Evolutionary conservation across 53 echinoderm and acorn worm species (phyloP).

Genomic region (Zoroaster sp.): DNA sequence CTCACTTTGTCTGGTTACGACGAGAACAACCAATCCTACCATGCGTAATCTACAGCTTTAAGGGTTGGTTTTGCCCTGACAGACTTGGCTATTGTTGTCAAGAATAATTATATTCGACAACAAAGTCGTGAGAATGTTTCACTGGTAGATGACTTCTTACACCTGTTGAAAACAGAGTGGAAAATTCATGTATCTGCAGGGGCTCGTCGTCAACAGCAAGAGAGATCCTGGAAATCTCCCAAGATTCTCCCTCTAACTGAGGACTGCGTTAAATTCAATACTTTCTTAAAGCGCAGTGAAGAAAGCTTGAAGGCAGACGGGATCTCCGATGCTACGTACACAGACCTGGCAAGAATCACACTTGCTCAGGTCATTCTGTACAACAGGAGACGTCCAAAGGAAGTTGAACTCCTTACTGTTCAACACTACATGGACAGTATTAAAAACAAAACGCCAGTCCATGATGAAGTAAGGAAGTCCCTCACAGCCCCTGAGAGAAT

Average conservation of each 20-base stretch:
- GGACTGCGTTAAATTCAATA: slow-evolving; percentile 54
- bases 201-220: slow-evolving; percentile 44
- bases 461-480: slow-evolving; percentile 12
- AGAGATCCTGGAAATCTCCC: slow-evolving; percentile 40
- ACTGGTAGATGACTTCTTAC: slow-evolving; percentile 47
- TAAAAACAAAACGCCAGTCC: background rate
- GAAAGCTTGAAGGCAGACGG: slow-evolving; percentile 15
- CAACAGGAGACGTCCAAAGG: slow-evolving; percentile 53
- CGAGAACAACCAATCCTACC: background rate
- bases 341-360: background rate
- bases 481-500: background rate
- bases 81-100: slow-evolving; percentile 38
- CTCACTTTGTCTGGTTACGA: slow-evolving; percentile 29
- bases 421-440: background rate
- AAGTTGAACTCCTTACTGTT: slow-evolving; percentile 35
- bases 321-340: background rate
- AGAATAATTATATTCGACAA: slow-evolving; percentile 11
- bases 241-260: slow-evolving; percentile 55
- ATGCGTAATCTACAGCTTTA: slow-evolving; percentile 20
- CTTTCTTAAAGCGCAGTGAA: slow-evolving; percentile 18
- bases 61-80: slow-evolving; percentile 36
- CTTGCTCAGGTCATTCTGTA: slow-evolving; percentile 47
- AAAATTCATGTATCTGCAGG: slow-evolving; percentile 32
- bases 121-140: background rate
- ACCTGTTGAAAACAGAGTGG: slow-evolving; percentile 36